Conservation (phyloP, 2,113 vertebrate species). For the Oryctolagus cuniculus region mOryCun1.1 NC_091450.1:30102501-30103000, state of each 20-base stretch:
- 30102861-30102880: not conserved
- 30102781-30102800: conserved; percentile 29
- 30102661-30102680: conserved; percentile 70
- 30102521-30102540: rapidly evolving
- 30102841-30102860: not conserved
- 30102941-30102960: not conserved
- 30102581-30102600: not conserved
- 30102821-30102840: conserved; percentile 36
- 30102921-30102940: not conserved
- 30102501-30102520: not conserved
- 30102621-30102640: conserved; percentile 39
- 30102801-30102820: conserved; percentile 39
- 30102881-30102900: not conserved
- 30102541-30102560: not conserved
- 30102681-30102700: conserved; percentile 48
- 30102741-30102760: not conserved
- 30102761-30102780: conserved; percentile 69
- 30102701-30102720: conserved; percentile 47
- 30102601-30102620: conserved; percentile 15
- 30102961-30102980: not conserved
- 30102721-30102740: not conserved
- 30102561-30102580: not conserved
- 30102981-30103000: not conserved
- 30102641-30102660: conserved; percentile 45
- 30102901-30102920: not conserved